phyloP scores from a whole-genome alignment of 2,113 vertebrate species.

The Alces alces region DNA sequence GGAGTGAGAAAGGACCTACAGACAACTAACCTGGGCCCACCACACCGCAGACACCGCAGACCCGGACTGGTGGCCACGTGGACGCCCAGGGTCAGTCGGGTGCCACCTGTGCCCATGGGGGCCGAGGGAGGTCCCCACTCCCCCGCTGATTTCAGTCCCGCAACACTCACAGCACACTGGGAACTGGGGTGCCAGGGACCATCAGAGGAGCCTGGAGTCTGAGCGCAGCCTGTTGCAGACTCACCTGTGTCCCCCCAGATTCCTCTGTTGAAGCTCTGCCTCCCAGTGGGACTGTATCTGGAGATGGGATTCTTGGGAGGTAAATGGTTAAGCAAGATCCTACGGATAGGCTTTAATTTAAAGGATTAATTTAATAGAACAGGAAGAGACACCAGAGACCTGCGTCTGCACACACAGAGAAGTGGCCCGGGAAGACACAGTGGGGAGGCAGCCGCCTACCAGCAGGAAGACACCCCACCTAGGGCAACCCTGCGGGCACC shows the following conservation, averaged over 20 bases:
- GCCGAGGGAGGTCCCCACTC: fast-evolving
- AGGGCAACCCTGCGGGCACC: fast-evolving
- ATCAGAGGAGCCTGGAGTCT: not conserved
- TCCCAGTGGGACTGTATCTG: not conserved
- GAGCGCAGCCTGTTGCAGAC: too few relatives aligned
- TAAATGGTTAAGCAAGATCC: not conserved
- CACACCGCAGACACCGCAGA: fast-evolving
- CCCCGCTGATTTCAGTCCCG: fast-evolving
- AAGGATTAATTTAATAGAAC: not conserved
- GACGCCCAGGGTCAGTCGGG: fast-evolving
- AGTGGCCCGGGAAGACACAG: not conserved
- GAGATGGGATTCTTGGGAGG: not conserved
- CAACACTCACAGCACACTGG: fast-evolving
- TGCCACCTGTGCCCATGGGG: not conserved
- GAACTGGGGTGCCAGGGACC: fast-evolving
- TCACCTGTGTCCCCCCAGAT: not conserved
- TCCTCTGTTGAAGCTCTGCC: too few relatives aligned
- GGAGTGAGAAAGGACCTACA: fast-evolving
- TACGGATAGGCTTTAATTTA: not conserved
- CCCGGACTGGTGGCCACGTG: not conserved
- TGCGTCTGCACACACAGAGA: not conserved
- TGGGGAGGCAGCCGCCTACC: not conserved
- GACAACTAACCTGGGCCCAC: fast-evolving
- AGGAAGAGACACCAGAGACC: not conserved
- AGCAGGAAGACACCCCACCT: not conserved